phyloP scores from a whole-genome alignment of 2,888 invertebrate genomes.

The Laspeyria flexula region DNA sequence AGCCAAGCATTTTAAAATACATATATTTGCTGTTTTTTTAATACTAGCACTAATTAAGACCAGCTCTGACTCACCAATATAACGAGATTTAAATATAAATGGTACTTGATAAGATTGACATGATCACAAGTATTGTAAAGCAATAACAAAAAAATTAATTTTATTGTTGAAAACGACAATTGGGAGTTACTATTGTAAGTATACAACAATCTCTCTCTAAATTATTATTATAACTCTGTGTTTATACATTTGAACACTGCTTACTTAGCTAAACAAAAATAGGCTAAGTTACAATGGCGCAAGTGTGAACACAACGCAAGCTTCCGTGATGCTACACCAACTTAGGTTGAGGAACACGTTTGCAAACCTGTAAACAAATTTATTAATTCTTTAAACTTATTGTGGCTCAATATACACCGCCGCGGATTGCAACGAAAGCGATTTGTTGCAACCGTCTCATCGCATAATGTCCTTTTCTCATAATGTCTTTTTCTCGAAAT shows the following conservation, averaged over 20 bases:
- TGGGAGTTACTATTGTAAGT: slow-evolving; percentile 24
- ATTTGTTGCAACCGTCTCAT: no score
- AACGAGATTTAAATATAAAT: slow-evolving; percentile 25
- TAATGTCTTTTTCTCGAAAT: no score
- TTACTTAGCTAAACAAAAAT: slow-evolving; percentile 27
- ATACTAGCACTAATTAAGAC: background rate
- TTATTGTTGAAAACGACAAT: slow-evolving; percentile 29
- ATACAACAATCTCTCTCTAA: slow-evolving; percentile 12
- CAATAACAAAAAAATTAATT: slow-evolving; percentile 43
- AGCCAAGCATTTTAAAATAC: background rate
- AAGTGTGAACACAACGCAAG: no score
- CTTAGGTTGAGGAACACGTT: no score
- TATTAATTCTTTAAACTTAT: no score
- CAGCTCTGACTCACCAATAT: background rate
- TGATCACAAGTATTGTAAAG: slow-evolving; percentile 35
- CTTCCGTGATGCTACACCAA: no score
- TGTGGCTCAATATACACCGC: no score
- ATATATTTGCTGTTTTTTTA: background rate
- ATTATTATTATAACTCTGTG: slow-evolving; percentile 46
- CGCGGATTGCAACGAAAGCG: no score
- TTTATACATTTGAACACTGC: slow-evolving; percentile 24
- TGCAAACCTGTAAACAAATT: no score
- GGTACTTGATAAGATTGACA: slow-evolving; percentile 37
- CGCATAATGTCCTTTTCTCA: no score
- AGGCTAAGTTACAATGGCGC: no score